Base-by-base conservation (phyloP, 2,888 invertebrate genomes). In the Pseudoips prasinana region DNA sequence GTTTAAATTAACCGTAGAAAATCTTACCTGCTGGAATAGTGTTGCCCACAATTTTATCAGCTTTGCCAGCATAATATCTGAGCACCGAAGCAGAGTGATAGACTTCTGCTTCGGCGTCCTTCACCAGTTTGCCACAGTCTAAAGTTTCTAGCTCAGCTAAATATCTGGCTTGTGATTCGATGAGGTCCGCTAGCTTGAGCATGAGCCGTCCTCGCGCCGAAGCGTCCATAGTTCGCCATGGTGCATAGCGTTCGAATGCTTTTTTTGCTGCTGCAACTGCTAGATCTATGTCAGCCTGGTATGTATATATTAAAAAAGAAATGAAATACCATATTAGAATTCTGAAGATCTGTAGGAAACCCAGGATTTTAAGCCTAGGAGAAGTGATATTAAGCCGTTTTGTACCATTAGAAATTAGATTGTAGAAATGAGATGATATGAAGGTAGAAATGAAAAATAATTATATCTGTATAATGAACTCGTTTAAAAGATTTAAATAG, bases 121-220 rank as follows among this genome's bases (percentile, higher is more conserved):
- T 85, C 57, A 93, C 97, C 0, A 98, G 97, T 71, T 98, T 98
- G 0, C 98, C 98, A 77, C 97, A 98, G 74, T 99, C 98, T 44
- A 98, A 73, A 0, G 98, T 97, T 86, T 99, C 98, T 51, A 99
- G 89, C 61, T 96, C 95, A 1, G 95, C 95, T 40, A 97, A 70
- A 43, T 94, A 92, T 8, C 90, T 83, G 17, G 90, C 88, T 62
- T 98, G 95, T 10, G 94, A 90, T 51, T 94, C 92, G 37, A 98
- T 90, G 0, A 97, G 89, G 44, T 94, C 94, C 7, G 96, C 95
- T 36, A 97, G 82, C 79, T 92, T 84, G 3, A 79, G 80, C 51
- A 98, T 90, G 1, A 97, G 89, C 10, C 82, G 73, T 1, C 95
- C 96, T 49, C 98, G 91, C 27, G 91, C 88, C 1, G 96, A 93